Percentiles rank a stretch among this genome's conserved stretches.
phyloP scores from a whole-genome alignment of 2,888 invertebrate species.

The Villa cingulata region DNA sequence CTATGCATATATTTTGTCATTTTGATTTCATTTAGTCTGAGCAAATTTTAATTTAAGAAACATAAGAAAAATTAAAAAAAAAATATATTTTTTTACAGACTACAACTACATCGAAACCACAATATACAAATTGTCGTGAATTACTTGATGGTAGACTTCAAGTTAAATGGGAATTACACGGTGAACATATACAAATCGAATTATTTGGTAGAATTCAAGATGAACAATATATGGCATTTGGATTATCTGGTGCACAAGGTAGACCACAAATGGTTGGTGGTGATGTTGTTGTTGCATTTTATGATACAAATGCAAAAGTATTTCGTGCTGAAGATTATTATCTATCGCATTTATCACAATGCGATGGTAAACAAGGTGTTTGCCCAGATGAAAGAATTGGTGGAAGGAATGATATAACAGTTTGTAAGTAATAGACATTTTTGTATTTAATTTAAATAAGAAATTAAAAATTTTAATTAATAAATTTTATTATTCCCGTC shows the following conservation, averaged over 20 bases:
- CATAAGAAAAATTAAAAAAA: neutral
- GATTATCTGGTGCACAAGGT: slow-evolving; percentile 65
- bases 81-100: slow-evolving; percentile 45
- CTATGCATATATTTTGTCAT: too few relatives aligned
- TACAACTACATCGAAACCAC: slow-evolving; percentile 57
- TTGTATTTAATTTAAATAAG: too few relatives aligned
- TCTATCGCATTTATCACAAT: slow-evolving; percentile 66
- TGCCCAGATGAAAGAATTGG: slow-evolving; percentile 74
- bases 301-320: slow-evolving; percentile 40
- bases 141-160: slow-evolving; percentile 69
- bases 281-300: slow-evolving; percentile 73
- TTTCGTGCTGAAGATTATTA: slow-evolving; percentile 76
- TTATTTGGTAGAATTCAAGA: slow-evolving; percentile 63
- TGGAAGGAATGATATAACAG: slow-evolving; percentile 60
- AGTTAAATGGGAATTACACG: slow-evolving; percentile 74
- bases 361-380: slow-evolving; percentile 69
- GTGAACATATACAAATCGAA: slow-evolving; percentile 61
- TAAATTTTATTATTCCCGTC: neutral
- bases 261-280: slow-evolving; percentile 63
- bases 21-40: too few relatives aligned
- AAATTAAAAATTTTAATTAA: too few relatives aligned
- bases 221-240: slow-evolving; percentile 81
- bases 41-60: too few relatives aligned
- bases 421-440: slow-evolving; percentile 36
- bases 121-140: slow-evolving; percentile 68